Evolutionary conservation across 2,888 invertebrate genomes (phyloP).

Genomic region (Trissoscelio sp.): DNA sequence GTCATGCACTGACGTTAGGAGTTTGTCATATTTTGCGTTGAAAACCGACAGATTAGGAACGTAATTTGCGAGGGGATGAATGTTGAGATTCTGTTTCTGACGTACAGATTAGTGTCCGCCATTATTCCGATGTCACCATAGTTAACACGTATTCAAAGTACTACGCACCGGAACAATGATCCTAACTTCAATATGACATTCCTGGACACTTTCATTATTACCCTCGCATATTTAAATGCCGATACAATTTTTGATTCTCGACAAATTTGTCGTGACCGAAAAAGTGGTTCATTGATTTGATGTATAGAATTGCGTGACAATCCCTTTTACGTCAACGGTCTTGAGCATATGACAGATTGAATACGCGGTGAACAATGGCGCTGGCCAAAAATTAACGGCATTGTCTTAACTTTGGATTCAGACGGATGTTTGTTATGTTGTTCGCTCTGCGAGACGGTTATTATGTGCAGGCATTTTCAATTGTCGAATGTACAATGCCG

Average conservation of each 20-base stretch:
- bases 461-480: conserved; percentile 63
- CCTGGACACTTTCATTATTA: conserved; percentile 55
- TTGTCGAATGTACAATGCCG: conserved; percentile 48
- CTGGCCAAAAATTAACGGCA: conserved; percentile 83
- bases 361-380: conserved; percentile 81
- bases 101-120: conserved; percentile 84
- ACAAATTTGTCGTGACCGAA: too few species aligned
- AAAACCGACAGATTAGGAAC: conserved; percentile 82
- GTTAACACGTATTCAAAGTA: conserved; percentile 82
- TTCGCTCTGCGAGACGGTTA: conserved; percentile 74
- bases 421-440: conserved; percentile 71
- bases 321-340: conserved; percentile 65
- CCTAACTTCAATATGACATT: conserved; percentile 43
- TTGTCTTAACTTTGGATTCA: conserved; percentile 82
- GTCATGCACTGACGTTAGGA: conserved; percentile 70
- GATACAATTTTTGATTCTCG: too few species aligned
- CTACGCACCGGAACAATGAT: conserved; percentile 70
- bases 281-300: conserved; percentile 44
- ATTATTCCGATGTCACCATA: conserved; percentile 83
- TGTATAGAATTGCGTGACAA: conserved; percentile 54
- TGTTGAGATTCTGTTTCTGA: conserved; percentile 81
- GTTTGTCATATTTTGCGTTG: conserved; percentile 83
- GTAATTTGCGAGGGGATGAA: conserved; percentile 73
- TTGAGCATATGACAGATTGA: conserved; percentile 79
- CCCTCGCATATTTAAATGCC: conserved; percentile 4